Base-by-base conservation (phyloP, 2,113 vertebrate species). In the Entelurus aequoreus region DNA sequence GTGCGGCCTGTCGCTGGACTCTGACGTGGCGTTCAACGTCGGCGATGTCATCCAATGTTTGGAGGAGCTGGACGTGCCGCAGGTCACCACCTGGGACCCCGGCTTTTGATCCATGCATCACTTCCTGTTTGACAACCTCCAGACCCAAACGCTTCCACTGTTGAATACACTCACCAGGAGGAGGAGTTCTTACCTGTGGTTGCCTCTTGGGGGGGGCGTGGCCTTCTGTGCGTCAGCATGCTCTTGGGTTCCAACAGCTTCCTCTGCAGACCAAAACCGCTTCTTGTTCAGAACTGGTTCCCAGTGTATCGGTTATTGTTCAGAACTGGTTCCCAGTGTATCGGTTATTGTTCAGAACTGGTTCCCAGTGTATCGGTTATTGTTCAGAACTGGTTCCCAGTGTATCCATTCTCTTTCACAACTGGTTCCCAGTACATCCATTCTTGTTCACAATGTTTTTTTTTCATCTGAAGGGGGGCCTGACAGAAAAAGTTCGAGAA, bases 21-120 rank as follows among this genome's bases (percentile, higher is more conserved):
- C 83, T 3, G 71, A 88, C 4, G 42, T 90, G 13, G 87, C 91
- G 36, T 90, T 96, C 80, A 77, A 8, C 50, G 46, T 87, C 13
- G 94, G 95, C 53, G 95, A 98, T 60, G 66, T 87, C 76, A 74
- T 99, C 1, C n/a, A 93, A 53, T 99, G 96, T 70, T 94, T 92
- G 0, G 90, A 92, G 83, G 90, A 93, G 66, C 80, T 84, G 40
- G 78, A 92, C 47, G 42, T 77, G 0, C 74, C 63, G 1, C 89
- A 90, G 75, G 90, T 71, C 71, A 95, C 88, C 35, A 89, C 91
- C 15, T 99, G 97, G 97, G 86, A 97, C 66, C 95, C 97, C 0
- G 95, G 95, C 63, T 99, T 99, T 65, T 86, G 7, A 74, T 6
- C 13, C 3, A 38, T 74, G 69, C 86, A 79, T 79, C 47, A 99